Evolutionary conservation across 2,113 vertebrate genomes (phyloP).

Genomic region (Lepus europaeus): DNA sequence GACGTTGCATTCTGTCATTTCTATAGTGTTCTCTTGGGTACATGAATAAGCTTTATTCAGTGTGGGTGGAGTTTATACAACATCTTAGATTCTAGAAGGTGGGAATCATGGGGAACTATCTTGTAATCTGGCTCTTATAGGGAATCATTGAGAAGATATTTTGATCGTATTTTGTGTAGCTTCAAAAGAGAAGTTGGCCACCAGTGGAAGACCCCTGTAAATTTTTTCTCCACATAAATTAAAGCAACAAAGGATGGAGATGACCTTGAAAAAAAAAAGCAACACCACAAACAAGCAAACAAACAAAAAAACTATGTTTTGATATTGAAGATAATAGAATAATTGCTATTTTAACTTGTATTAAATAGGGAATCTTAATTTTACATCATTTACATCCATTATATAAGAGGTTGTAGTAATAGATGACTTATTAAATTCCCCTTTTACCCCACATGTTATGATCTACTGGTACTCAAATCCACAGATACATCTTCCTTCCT

Average conservation of each 20-base stretch:
- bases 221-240: not conserved
- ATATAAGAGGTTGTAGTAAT: not conserved
- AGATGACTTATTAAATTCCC: not conserved
- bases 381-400: not conserved
- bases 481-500: not conserved
- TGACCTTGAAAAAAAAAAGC: not conserved
- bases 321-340: not conserved
- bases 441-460: not conserved
- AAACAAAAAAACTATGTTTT: too few relatives aligned
- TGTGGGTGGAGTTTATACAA: not conserved
- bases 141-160: not conserved
- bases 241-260: not conserved
- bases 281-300: too few relatives aligned
- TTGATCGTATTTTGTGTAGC: not conserved
- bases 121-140: not conserved
- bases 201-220: not conserved
- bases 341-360: not conserved
- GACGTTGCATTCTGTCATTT: not conserved
- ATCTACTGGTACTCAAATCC: not conserved
- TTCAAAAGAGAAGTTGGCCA: not conserved
- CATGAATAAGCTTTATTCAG: not conserved
- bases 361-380: not conserved
- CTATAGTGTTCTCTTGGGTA: not conserved
- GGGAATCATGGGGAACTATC: accelerated
- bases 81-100: accelerated